Conservation (phyloP, 2,113 vertebrate species). For the Mohoua ochrocephala region DNA sequence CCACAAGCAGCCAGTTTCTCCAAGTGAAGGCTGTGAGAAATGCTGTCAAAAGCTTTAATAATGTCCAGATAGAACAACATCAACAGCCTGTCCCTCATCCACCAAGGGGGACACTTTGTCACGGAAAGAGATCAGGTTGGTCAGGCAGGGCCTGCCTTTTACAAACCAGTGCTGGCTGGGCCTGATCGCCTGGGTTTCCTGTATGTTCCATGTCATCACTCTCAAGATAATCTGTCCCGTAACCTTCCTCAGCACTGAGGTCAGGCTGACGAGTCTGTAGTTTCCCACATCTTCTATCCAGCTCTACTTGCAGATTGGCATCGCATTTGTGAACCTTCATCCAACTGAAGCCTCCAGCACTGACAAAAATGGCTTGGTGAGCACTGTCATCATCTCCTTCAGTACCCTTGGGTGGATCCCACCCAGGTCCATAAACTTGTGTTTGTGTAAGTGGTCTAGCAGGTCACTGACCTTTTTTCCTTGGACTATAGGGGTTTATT, state of each 20-base stretch:
- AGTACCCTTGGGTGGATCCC: neutral
- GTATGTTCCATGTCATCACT: neutral
- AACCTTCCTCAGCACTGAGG: neutral
- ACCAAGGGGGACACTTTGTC: too few relatives aligned
- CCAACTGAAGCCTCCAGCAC: neutral
- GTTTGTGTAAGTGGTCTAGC: neutral
- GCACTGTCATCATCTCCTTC: neutral
- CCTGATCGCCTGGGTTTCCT: neutral
- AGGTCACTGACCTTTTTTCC: neutral
- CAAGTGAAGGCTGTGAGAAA: neutral
- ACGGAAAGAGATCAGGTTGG: neutral
- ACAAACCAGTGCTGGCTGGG: neutral
- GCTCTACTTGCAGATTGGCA: neutral
- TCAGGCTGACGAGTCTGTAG: neutral
- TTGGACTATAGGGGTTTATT: neutral
- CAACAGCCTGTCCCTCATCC: too few relatives aligned
- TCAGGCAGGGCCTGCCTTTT: neutral
- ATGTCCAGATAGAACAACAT: neutral
- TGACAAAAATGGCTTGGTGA: neutral
- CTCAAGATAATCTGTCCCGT: neutral
- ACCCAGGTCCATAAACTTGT: neutral
- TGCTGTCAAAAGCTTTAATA: neutral
- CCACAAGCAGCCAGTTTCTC: neutral
- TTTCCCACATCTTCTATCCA: neutral
- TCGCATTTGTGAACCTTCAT: neutral